These are phyloP conservation scores for Trachymyrmex septentrionalis DNA, from an alignment of 1,140 invertebrate genomes.

Conservation along the genomic window DNA sequence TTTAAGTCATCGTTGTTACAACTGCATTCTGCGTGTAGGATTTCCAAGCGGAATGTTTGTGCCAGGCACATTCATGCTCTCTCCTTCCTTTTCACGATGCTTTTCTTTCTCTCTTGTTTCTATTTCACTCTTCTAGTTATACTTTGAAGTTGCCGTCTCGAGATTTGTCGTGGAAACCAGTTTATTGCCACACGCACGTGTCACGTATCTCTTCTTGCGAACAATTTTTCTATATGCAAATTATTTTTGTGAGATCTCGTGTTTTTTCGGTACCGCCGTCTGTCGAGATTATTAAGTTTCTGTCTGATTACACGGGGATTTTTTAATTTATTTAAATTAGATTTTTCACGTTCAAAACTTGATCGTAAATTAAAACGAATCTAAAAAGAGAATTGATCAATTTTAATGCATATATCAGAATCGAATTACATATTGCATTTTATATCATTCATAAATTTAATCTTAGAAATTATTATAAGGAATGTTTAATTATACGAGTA, in stretches of 20 bases:
- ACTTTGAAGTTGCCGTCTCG: slow-evolving; percentile 58
- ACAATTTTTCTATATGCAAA: slow-evolving; percentile 24
- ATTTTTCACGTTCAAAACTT: not conserved
- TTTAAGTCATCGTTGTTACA: slow-evolving; percentile 47
- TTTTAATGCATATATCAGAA: not conserved
- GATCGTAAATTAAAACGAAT: not conserved
- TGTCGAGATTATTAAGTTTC: not conserved
- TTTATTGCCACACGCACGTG: slow-evolving; percentile 57
- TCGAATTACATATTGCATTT: not conserved
- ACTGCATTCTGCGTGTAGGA: slow-evolving; percentile 58
- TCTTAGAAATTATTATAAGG: not conserved
- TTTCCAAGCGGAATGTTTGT: slow-evolving; percentile 58
- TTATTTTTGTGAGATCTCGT: slow-evolving; percentile 13
- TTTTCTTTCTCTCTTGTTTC: slow-evolving; percentile 6
- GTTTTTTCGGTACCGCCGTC: not conserved
- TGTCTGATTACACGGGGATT: not conserved
- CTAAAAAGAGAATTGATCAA: not conserved
- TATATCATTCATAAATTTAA: not conserved
- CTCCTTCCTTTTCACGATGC: slow-evolving; percentile 1
- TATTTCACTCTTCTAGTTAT: slow-evolving; percentile 42
- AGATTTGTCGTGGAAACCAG: slow-evolving; percentile 58
- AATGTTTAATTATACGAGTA: no score
- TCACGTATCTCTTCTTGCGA: slow-evolving; percentile 22
- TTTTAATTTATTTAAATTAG: not conserved
- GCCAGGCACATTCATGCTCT: slow-evolving; percentile 48